Evolutionary conservation across 2,113 vertebrate genomes (phyloP).

Genomic region (Agelaius phoeniceus): DNA sequence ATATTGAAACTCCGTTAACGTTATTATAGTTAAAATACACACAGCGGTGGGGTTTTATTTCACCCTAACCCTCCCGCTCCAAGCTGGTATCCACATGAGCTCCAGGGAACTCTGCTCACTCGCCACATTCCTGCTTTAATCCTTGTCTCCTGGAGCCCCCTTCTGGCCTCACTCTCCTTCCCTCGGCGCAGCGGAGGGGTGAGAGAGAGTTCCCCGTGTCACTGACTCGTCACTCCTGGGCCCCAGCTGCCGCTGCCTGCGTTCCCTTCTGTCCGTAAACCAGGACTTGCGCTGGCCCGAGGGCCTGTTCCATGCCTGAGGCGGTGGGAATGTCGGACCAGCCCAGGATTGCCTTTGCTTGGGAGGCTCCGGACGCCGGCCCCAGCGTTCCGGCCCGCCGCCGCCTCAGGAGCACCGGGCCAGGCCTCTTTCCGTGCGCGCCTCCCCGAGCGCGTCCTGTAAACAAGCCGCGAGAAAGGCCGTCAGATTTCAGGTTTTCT

Average conservation of each 20-base stretch:
- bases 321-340: rapidly evolving
- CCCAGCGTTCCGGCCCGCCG: too few species aligned
- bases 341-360: rapidly evolving
- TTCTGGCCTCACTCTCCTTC: background rate
- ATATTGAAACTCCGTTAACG: background rate
- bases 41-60: background rate
- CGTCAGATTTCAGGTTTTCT: background rate
- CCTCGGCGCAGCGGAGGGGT: rapidly evolving
- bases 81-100: rapidly evolving
- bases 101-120: rapidly evolving
- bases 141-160: background rate
- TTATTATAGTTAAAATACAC: background rate
- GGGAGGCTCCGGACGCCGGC: too few species aligned
- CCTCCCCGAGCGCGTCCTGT: rapidly evolving
- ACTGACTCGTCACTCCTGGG: too few species aligned
- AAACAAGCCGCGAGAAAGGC: background rate
- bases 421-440: rapidly evolving
- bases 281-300: too few species aligned
- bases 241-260: background rate
- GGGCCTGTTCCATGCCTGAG: rapidly evolving
- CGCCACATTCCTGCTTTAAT: background rate
- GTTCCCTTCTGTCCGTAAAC: rapidly evolving
- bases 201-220: background rate
- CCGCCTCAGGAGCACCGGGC: background rate
- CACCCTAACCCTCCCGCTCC: background rate